Evolutionary conservation across 64 coral and sea anemone species (phyloP).

Genomic region (Orbicella faveolata): DNA sequence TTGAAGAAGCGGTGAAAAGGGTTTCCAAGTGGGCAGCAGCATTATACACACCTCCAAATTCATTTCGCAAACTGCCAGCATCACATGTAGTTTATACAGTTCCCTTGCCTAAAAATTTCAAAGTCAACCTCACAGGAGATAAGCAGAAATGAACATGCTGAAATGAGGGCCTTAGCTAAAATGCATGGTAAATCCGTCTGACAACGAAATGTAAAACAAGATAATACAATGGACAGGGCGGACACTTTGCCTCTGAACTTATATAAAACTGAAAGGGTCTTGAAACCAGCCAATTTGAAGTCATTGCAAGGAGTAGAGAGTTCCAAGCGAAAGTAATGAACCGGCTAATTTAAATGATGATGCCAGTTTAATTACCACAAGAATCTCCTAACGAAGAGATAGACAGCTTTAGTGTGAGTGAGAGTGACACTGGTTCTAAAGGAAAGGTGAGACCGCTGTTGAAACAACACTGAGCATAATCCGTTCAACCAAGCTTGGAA

Average conservation of each 20-base stretch:
- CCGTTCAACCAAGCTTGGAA: too few relatives aligned
- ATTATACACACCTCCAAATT: constrained; percentile 3
- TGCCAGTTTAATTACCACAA: too few relatives aligned
- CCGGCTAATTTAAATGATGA: too few relatives aligned
- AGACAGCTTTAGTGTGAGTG: too few relatives aligned
- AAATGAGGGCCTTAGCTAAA: neutral
- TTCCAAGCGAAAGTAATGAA: too few relatives aligned
- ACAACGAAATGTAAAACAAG: too few relatives aligned
- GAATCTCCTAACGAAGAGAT: too few relatives aligned
- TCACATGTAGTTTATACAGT: neutral
- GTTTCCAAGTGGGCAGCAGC: constrained; percentile 17
- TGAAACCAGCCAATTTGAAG: neutral
- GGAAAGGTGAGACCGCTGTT: too few relatives aligned
- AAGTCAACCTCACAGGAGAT: neutral
- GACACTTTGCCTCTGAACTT: neutral
- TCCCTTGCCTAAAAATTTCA: neutral
- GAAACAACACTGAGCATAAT: too few relatives aligned
- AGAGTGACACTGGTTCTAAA: too few relatives aligned
- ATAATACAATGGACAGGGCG: too few relatives aligned
- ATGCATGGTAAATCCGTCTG: too few relatives aligned
- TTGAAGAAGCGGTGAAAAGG: constrained; percentile 26
- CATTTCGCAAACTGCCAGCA: neutral
- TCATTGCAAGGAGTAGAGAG: neutral
- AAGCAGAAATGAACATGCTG: neutral
- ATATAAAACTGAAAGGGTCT: neutral